phyloP scores from a whole-genome alignment of 2,797 vertebrate genomes.

The Liparis tanakae region DNA sequence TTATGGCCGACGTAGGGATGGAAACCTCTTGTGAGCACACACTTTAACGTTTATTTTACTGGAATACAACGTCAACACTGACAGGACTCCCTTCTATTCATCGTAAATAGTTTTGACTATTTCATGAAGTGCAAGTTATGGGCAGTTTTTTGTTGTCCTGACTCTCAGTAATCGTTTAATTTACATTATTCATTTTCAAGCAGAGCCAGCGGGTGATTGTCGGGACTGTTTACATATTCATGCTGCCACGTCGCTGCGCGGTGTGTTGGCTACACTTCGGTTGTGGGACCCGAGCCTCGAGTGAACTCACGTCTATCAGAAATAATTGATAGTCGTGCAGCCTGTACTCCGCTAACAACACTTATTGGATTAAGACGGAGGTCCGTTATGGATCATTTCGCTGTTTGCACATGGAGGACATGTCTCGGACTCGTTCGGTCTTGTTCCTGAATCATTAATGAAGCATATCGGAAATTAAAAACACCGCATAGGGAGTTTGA shows the following conservation, averaged over 20 bases:
- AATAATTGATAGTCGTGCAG: not conserved
- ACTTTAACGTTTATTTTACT: not conserved
- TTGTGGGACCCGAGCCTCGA: not conserved
- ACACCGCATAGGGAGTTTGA: not conserved
- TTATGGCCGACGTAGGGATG: constrained; percentile 26
- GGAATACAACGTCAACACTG: constrained; percentile 4
- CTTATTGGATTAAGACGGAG: not conserved
- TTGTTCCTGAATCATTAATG: not conserved
- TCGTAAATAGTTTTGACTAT: not conserved
- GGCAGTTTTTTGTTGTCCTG: not conserved
- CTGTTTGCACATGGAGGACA: not conserved
- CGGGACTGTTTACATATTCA: not conserved
- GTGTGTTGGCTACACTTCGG: not conserved
- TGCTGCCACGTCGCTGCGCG: not conserved
- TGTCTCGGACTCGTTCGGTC: constrained; percentile 2
- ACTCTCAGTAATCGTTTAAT: not conserved
- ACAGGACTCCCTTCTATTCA: not conserved
- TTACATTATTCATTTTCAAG: not conserved
- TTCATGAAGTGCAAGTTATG: not conserved
- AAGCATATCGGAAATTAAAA: not conserved
- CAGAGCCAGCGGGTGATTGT: constrained; percentile 1
- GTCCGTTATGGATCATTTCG: not conserved
- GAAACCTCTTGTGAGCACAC: constrained; percentile 44
- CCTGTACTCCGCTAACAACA: not conserved
- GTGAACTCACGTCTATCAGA: constrained; percentile 7